Conservation (phyloP, 2,888 invertebrate genomes). For the Dexiosoma caninum region DNA sequence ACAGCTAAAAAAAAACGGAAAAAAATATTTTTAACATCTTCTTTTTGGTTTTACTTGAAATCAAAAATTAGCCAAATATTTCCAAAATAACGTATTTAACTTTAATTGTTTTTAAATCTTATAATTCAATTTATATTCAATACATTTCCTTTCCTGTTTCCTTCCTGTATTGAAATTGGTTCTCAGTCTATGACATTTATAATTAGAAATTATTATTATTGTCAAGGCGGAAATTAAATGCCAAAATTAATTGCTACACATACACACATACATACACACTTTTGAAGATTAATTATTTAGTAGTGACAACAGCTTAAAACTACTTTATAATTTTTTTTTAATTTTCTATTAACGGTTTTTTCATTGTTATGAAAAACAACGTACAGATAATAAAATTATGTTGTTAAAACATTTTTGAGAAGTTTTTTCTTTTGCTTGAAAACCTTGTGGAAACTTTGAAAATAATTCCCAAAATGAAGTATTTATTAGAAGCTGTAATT, state of each 20-base stretch:
- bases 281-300: conserved; percentile 35
- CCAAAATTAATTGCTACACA: conserved; percentile 1
- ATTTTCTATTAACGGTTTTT: no score
- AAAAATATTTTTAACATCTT: no score
- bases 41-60: no score
- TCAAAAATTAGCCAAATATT: no score
- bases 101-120: background rate
- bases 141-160: background rate
- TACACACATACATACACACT: background rate
- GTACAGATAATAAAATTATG: background rate
- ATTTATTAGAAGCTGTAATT: no score
- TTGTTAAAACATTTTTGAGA: background rate
- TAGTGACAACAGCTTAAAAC: background rate
- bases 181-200: background rate
- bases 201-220: no score
- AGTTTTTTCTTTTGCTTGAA: background rate
- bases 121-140: background rate
- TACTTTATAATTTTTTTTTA: background rate
- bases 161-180: background rate
- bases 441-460: background rate
- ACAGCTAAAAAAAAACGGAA: background rate
- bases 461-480: no score
- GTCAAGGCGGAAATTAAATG: conserved; percentile 32
- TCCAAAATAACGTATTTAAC: no score
- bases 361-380: background rate